These are phyloP conservation scores for Hepsetus odoe DNA, from an alignment of 2,113 vertebrate genomes.

Conservation along the genomic window DNA sequence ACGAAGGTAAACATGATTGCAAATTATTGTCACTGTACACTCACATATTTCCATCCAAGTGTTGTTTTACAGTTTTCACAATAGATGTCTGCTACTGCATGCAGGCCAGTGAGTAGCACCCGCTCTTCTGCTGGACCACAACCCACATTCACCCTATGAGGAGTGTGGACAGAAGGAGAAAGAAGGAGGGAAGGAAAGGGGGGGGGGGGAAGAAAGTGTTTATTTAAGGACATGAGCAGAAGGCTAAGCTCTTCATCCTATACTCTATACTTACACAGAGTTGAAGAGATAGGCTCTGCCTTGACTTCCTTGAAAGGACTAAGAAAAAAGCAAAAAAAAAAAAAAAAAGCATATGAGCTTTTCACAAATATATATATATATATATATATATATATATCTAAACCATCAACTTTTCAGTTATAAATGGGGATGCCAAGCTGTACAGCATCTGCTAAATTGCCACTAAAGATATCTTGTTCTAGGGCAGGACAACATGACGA, in stretches of 20 bases:
- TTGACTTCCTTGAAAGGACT: constrained; percentile 96
- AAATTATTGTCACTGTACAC: constrained; percentile 53
- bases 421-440: constrained; percentile 19
- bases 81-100: constrained; percentile 98
- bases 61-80: constrained; percentile 99
- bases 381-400: not conserved
- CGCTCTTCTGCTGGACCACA: constrained; percentile 97
- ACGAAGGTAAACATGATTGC: not conserved
- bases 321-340: constrained; percentile 46
- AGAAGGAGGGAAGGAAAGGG: not conserved
- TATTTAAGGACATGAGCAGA: not conserved
- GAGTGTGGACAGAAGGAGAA: constrained; percentile 1
- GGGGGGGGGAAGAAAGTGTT: too few relatives aligned
- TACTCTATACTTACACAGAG: constrained; percentile 85
- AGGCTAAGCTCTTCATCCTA: not conserved
- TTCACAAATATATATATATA: not conserved
- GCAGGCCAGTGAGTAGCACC: constrained; percentile 93
- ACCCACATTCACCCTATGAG: constrained; percentile 92
- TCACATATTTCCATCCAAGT: constrained; percentile 99
- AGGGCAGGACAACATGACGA: too few relatives aligned
- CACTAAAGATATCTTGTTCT: not conserved
- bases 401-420: constrained; percentile 19
- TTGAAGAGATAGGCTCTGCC: constrained; percentile 95
- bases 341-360: constrained; percentile 30
- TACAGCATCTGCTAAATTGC: constrained; percentile 32